Percentiles rank a stretch among this genome's conserved stretches.
Evolutionary conservation across 2,113 vertebrate genomes (phyloP).

Genomic region (Campylomormyrus numenius): DNA sequence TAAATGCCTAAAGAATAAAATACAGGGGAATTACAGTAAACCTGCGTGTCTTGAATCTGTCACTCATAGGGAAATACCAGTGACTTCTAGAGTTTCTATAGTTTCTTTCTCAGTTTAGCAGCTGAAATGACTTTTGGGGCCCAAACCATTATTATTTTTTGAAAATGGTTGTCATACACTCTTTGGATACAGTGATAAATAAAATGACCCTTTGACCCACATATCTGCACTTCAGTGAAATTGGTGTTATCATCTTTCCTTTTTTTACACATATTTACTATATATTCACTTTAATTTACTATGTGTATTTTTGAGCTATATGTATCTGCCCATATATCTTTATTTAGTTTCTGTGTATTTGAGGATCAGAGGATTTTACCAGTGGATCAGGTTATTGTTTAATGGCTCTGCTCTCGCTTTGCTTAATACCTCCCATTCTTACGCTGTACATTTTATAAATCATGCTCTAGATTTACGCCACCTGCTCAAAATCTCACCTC

Average conservation of each 20-base stretch:
- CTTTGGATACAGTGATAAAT: neutral
- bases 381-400: neutral
- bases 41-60: neutral
- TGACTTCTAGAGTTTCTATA: neutral
- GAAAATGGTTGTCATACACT: neutral
- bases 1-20: neutral
- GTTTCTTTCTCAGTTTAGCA: neutral
- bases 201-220: neutral
- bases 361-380: neutral
- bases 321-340: neutral
- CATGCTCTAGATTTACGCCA: neutral
- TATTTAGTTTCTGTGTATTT: neutral
- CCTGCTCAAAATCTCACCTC: neutral
- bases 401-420: neutral
- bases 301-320: neutral
- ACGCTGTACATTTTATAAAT: neutral
- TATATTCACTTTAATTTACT: neutral
- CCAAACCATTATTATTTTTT: neutral
- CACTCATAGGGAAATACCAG: neutral
- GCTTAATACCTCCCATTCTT: neutral
- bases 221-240: neutral
- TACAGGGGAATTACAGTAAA: neutral
- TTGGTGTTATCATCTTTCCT: neutral
- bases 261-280: neutral
- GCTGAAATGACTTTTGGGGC: neutral